phyloP scores from a whole-genome alignment of 2,797 vertebrate species.

The Pitangus sulphuratus region DNA sequence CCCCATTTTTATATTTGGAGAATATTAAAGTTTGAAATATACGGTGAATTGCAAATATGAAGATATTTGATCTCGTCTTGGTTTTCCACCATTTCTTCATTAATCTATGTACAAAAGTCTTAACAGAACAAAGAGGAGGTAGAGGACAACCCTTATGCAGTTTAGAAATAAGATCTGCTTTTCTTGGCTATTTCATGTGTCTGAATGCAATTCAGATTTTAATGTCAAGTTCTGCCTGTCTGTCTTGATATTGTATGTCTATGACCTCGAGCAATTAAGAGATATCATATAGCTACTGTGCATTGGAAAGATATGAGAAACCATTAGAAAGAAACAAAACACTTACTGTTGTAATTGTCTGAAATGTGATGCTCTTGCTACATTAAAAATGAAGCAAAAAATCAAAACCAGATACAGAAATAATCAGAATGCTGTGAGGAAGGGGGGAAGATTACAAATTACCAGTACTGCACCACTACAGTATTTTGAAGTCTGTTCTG shows the following conservation, averaged over 20 bases:
- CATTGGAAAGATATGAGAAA: constrained; percentile 6
- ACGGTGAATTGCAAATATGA: background rate
- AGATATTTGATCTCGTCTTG: background rate
- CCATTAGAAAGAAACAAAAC: constrained; percentile 51
- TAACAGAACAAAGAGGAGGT: background rate
- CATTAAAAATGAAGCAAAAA: constrained; percentile 7
- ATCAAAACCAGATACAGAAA: constrained; percentile 11
- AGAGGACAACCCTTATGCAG: background rate
- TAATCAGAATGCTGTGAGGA: background rate
- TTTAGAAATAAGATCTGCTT: background rate
- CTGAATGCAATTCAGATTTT: background rate
- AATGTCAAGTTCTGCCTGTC: background rate
- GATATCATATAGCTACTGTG: background rate
- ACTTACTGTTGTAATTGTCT: background rate
- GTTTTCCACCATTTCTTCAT: background rate
- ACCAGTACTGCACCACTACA: background rate
- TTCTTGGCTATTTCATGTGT: background rate
- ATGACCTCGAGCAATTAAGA: background rate
- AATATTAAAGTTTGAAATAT: background rate
- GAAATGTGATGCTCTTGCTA: background rate
- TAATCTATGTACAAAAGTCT: background rate
- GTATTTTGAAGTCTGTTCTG: background rate
- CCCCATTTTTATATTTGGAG: background rate
- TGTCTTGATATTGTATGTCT: background rate
- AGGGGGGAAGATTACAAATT: background rate